These are phyloP conservation scores for Priocnemis perturbator DNA, from an alignment of 2,888 invertebrate species.

Conservation along the genomic window DNA sequence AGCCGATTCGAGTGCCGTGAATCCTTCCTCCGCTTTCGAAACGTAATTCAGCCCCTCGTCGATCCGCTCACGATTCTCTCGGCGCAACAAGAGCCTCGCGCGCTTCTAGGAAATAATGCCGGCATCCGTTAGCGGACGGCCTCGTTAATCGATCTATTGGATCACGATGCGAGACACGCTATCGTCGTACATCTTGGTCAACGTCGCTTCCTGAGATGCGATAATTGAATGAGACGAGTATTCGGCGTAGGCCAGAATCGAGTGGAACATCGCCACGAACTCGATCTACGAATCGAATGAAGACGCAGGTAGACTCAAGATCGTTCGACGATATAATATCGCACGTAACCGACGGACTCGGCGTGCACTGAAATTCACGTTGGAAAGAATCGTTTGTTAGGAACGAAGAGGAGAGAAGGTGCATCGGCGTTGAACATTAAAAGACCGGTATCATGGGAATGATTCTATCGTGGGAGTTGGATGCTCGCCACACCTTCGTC, in stretches of 20 bases:
- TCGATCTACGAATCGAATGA: no score
- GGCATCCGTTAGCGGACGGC: conserved; percentile 17
- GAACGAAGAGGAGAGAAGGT: conserved; percentile 15
- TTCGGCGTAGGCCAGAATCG: no score
- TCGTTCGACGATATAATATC: no score
- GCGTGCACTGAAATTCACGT: no score
- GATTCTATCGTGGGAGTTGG: conserved; percentile 52
- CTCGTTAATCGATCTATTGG: conserved; percentile 38
- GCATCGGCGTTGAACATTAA: conserved; percentile 29
- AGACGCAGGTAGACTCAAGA: no score
- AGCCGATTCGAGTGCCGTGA: conserved; percentile 13
- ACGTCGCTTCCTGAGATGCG: neutral
- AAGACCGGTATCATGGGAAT: conserved; percentile 48
- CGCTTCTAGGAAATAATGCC: conserved; percentile 36
- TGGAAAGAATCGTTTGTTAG: neutral
- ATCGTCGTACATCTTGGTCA: no score
- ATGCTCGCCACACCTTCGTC: conserved; percentile 49
- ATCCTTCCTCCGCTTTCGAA: conserved; percentile 34
- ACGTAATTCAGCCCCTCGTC: conserved; percentile 20
- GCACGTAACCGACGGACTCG: no score
- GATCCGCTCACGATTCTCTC: conserved; percentile 18
- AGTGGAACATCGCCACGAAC: no score
- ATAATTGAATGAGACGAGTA: conserved; percentile 27
- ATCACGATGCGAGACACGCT: no score
- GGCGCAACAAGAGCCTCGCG: conserved; percentile 24